Evolutionary conservation across 2,888 invertebrate species (phyloP).

Genomic region (Platycheirus rosarum): DNA sequence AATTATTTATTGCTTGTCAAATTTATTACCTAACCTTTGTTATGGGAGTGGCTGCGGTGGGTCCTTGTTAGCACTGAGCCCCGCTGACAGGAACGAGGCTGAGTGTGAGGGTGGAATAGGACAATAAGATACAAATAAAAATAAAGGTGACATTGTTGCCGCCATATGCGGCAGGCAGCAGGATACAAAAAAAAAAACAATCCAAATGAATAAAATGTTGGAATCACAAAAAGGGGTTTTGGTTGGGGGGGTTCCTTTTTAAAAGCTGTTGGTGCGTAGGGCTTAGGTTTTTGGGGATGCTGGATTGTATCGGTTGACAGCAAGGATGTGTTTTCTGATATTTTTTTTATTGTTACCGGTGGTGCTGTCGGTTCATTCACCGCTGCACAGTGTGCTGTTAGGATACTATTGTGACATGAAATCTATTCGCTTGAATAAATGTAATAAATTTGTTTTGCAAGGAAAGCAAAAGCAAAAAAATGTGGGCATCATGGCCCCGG

Average conservation of each 20-base stretch:
- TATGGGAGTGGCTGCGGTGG: conserved; percentile 7
- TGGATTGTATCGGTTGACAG: conserved; percentile 63
- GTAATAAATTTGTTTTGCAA: conserved; percentile 73
- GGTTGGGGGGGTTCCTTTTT: not conserved
- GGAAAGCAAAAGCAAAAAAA: conserved; percentile 71
- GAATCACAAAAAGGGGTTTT: conserved; percentile 45
- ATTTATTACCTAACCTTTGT: conserved; percentile 73
- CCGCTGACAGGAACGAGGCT: not conserved
- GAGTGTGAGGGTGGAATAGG: not conserved
- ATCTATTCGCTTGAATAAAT: conserved; percentile 72
- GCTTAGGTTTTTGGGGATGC: conserved; percentile 65
- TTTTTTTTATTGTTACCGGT: not conserved
- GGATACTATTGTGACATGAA: conserved; percentile 64
- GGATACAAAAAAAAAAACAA: conserved; percentile 15
- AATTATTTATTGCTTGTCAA: conserved; percentile 74
- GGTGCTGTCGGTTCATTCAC: conserved; percentile 14
- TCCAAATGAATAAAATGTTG: conserved; percentile 13
- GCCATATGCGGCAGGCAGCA: conserved; percentile 55
- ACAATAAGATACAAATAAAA: conserved; percentile 30
- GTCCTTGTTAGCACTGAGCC: conserved; percentile 24
- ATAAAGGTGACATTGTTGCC: conserved; percentile 63
- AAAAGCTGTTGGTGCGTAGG: conserved; percentile 22
- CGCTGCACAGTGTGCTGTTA: conserved; percentile 15
- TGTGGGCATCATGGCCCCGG: conserved; percentile 29
- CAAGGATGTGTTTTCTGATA: conserved; percentile 46